Evolutionary conservation across 1,140 invertebrate genomes (phyloP).

Genomic region (Tetranychus cinnabarinus): DNA sequence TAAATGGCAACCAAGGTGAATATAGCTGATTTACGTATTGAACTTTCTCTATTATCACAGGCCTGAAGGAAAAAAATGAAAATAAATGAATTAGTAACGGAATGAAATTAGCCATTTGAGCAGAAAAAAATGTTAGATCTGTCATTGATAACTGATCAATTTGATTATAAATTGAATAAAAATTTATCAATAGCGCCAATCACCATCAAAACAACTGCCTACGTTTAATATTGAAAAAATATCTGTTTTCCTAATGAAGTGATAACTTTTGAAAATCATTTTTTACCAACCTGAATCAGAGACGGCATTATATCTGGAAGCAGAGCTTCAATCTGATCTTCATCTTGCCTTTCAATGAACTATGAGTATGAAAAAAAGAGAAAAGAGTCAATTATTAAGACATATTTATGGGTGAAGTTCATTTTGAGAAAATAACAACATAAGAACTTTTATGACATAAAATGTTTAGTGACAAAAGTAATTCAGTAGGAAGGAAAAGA

Average conservation of each 20-base stretch:
- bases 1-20: slow-evolving; percentile 87
- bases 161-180: too few species aligned
- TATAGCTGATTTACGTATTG: slow-evolving; percentile 73
- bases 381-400: too few species aligned
- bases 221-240: too few species aligned
- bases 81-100: background rate
- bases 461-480: background rate
- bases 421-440: background rate
- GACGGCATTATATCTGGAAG: slow-evolving; percentile 61
- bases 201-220: too few species aligned
- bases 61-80: slow-evolving; percentile 29
- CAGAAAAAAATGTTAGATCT: too few species aligned
- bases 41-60: slow-evolving; percentile 61
- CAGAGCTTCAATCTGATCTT: slow-evolving; percentile 34
- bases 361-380: background rate
- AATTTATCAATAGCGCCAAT: too few species aligned
- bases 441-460: background rate
- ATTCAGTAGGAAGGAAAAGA: too few species aligned
- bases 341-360: slow-evolving; percentile 17
- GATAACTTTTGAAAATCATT: too few species aligned
- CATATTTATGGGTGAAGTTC: background rate
- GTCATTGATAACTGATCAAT: too few species aligned
- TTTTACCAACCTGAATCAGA: slow-evolving; percentile 39
- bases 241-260: too few species aligned
- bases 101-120: background rate